Conservation (phyloP, 2,888 invertebrate species). For the Eutolmus rufibarbis region DNA sequence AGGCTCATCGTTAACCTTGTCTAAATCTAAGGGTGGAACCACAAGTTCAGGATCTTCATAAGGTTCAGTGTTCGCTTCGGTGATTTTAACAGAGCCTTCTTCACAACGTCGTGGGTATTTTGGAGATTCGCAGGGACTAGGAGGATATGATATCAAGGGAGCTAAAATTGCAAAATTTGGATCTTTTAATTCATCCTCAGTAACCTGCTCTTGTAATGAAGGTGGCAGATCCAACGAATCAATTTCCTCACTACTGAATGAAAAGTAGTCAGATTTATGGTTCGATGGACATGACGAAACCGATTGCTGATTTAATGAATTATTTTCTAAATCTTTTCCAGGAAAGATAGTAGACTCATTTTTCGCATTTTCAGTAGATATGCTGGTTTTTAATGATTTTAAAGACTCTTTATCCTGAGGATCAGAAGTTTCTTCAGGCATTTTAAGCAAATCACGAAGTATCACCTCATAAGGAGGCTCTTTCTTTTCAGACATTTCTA, state of each 20-base stretch:
- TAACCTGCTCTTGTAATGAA: background rate
- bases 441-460: background rate
- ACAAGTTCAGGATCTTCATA: background rate
- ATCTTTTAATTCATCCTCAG: background rate
- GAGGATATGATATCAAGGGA: background rate
- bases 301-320: background rate
- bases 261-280: no score
- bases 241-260: no score
- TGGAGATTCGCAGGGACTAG: background rate
- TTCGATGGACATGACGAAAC: no score
- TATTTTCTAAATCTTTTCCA: no score
- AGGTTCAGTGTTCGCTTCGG: background rate
- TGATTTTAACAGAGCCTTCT: background rate
- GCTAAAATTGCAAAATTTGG: background rate
- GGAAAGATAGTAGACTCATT: background rate
- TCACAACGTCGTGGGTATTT: background rate
- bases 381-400: background rate
- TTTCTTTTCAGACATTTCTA: constrained; percentile 16
- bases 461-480: background rate
- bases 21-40: background rate
- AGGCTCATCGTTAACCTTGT: background rate
- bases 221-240: no score
- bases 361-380: background rate
- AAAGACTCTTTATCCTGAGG: background rate
- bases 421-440: background rate